Percentiles rank a stretch among this genome's conserved stretches.
Conservation (phyloP, 2,888 invertebrate species). For the Phaonia tiefii region DNA sequence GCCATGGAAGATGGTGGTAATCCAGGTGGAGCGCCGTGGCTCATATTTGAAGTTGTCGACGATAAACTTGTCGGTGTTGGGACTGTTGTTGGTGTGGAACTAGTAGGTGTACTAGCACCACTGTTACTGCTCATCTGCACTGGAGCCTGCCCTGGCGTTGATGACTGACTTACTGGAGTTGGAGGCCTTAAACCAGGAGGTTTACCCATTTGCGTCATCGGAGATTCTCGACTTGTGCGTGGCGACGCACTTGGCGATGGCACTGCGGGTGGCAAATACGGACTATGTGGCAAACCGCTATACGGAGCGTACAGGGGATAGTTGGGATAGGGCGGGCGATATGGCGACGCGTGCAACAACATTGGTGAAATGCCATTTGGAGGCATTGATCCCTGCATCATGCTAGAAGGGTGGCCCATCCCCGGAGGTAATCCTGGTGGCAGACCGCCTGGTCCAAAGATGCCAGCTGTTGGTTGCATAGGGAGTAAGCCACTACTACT, state of each 20-base stretch:
- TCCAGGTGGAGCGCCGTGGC: conserved; percentile 58
- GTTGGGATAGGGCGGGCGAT: conserved; percentile 80
- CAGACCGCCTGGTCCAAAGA: conserved; percentile 59
- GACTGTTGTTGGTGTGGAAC: conserved; percentile 63
- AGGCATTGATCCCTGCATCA: conserved; percentile 73
- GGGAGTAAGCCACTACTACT: conserved; percentile 66
- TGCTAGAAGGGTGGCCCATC: conserved; percentile 72
- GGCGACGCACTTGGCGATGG: conserved; percentile 83
- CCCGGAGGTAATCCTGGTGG: conserved; percentile 66
- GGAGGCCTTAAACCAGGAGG: conserved; percentile 62
- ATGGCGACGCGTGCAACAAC: conserved; percentile 78
- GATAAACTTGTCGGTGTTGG: conserved; percentile 66
- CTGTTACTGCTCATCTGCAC: conserved; percentile 62
- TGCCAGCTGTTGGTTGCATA: conserved; percentile 81
- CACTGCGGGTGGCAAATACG: conserved; percentile 85
- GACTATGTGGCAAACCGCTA: conserved; percentile 88
- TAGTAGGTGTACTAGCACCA: conserved; percentile 63
- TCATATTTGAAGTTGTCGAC: conserved; percentile 69
- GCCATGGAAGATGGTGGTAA: conserved; percentile 56
- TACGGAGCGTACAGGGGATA: conserved; percentile 88
- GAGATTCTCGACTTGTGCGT: conserved; percentile 73
- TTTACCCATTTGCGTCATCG: conserved; percentile 68
- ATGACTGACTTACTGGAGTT: conserved; percentile 64
- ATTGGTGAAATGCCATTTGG: conserved; percentile 74
- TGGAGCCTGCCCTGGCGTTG: conserved; percentile 27